Evolutionary conservation across 2,113 vertebrate species (phyloP).

Genomic region (Laterallus jamaicensis): DNA sequence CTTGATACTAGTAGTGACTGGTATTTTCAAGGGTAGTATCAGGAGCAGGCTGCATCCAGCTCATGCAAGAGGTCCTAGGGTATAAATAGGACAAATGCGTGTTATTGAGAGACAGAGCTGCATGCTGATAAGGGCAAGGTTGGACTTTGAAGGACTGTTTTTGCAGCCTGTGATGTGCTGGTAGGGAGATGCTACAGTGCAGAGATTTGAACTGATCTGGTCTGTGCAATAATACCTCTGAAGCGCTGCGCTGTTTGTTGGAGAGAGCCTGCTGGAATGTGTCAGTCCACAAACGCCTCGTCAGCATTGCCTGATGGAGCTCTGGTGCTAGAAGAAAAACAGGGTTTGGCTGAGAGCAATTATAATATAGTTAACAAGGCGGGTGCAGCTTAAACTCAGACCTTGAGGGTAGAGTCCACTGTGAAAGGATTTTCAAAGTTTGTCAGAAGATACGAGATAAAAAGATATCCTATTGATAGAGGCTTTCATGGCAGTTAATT

Average conservation of each 20-base stretch:
- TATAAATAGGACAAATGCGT: not conserved
- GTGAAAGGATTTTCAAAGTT: slow-evolving; percentile 47
- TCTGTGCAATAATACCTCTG: not conserved
- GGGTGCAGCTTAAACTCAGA: slow-evolving; percentile 58
- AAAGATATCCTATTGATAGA: slow-evolving; percentile 22
- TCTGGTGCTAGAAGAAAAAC: slow-evolving; percentile 29
- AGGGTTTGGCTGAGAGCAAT: slow-evolving; percentile 30
- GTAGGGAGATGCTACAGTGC: not conserved
- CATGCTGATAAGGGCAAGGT: not conserved
- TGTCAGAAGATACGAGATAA: slow-evolving; percentile 26
- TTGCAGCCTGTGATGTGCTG: not conserved
- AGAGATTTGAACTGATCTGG: not conserved
- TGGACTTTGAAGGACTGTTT: not conserved
- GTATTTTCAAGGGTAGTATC: not conserved
- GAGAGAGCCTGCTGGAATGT: not conserved
- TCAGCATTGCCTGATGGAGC: slow-evolving; percentile 17
- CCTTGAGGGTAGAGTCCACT: slow-evolving; percentile 54
- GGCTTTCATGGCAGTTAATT: slow-evolving; percentile 16
- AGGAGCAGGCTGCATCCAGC: not conserved
- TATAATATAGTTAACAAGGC: slow-evolving; percentile 15
- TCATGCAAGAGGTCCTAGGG: not conserved
- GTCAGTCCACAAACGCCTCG: not conserved
- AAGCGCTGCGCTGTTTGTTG: not conserved
- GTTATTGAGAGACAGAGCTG: not conserved
- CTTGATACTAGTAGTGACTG: not conserved